A percentile compares a stretch with the other conserved stretches of the same genome.
Conservation (phyloP, 2,888 invertebrate genomes). For the Oligia latruncula region DNA sequence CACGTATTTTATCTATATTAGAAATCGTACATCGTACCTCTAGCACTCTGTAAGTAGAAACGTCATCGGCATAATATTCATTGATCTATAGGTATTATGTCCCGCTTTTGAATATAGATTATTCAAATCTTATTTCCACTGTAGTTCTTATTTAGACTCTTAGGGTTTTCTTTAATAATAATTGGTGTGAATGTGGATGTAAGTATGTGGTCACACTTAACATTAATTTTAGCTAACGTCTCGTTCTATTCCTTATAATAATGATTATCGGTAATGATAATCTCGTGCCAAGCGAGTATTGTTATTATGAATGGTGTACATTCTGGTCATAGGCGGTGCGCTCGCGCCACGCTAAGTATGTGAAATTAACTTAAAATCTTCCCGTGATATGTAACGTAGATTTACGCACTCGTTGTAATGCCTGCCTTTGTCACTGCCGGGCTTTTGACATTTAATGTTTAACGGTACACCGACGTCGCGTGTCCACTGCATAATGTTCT, state of each 20-base stretch:
- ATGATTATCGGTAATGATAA: slow-evolving; percentile 74
- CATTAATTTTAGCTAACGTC: slow-evolving; percentile 82
- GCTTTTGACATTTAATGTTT: slow-evolving; percentile 58
- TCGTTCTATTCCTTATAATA: slow-evolving; percentile 75
- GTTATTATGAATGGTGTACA: slow-evolving; percentile 85
- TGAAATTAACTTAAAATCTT: slow-evolving; percentile 76
- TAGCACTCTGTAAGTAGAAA: slow-evolving; percentile 77
- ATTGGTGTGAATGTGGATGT: slow-evolving; percentile 81
- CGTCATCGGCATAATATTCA: slow-evolving; percentile 81
- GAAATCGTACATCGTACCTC: slow-evolving; percentile 72
- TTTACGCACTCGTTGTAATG: slow-evolving; percentile 62
- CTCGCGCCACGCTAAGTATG: slow-evolving; percentile 78
- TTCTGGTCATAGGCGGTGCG: slow-evolving; percentile 88
- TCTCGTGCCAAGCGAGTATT: slow-evolving; percentile 81
- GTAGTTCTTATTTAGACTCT: slow-evolving; percentile 82
- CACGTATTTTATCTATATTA: slow-evolving; percentile 76
- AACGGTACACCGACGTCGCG: slow-evolving; percentile 40
- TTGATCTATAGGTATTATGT: slow-evolving; percentile 78
- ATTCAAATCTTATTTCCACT: slow-evolving; percentile 79
- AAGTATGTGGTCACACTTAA: slow-evolving; percentile 85
- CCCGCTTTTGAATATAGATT: slow-evolving; percentile 81
- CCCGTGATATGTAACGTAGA: slow-evolving; percentile 73
- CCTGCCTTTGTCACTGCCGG: slow-evolving; percentile 70
- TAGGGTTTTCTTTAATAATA: slow-evolving; percentile 82
- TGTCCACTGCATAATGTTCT: slow-evolving; percentile 42